Evolutionary conservation across 2,797 vertebrate genomes (phyloP).

Genomic region (Spinibarbus caldwelli): DNA sequence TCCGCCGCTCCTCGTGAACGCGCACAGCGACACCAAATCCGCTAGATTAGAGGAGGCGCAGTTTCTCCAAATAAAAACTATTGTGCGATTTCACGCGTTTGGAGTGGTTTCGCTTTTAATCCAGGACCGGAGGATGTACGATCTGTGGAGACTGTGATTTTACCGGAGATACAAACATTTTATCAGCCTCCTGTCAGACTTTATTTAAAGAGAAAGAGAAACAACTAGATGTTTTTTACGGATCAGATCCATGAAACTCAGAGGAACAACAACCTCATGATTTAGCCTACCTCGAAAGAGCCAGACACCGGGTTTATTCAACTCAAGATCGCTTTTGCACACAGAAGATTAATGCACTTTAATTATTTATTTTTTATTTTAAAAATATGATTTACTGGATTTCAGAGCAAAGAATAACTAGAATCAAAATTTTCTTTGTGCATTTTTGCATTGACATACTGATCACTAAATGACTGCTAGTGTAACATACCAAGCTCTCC

Average conservation of each 20-base stretch:
- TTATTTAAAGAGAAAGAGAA: conserved; percentile 16
- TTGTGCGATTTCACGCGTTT: background rate
- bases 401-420: background rate
- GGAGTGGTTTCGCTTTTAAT: conserved; percentile 1
- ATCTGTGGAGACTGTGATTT: background rate
- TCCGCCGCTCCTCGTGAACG: conserved; percentile 65
- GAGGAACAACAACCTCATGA: conserved; percentile 46
- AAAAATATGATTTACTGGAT: background rate
- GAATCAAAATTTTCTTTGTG: background rate
- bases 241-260: conserved; percentile 29
- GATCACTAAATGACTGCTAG: background rate
- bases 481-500: background rate
- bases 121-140: background rate
- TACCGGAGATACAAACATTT: background rate
- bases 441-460: background rate
- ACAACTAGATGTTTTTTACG: conserved; percentile 21
- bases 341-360: background rate
- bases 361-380: background rate
- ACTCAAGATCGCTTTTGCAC: conserved; percentile 10
- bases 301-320: conserved; percentile 20
- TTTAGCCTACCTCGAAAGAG: conserved; percentile 12
- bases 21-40: conserved; percentile 70
- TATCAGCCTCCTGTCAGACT: background rate
- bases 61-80: conserved; percentile 41
- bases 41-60: conserved; percentile 70